Evolutionary conservation across 2,888 invertebrate species (phyloP).

Genomic region (Pterostichus niger): DNA sequence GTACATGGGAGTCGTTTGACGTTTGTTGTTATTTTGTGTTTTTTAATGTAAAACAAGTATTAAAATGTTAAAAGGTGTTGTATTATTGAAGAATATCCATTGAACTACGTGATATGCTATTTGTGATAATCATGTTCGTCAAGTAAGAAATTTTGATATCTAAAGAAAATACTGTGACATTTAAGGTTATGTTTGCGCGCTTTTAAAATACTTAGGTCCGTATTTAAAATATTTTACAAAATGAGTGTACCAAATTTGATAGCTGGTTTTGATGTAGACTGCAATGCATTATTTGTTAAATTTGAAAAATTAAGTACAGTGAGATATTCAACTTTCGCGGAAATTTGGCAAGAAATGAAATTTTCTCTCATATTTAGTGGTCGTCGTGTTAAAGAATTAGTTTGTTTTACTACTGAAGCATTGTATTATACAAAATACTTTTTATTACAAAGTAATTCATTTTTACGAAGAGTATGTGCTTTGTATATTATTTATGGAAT

Average conservation of each 20-base stretch:
- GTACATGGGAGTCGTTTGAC: too few relatives aligned
- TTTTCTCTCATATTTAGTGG: slow-evolving; percentile 72
- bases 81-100: too few relatives aligned
- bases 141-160: too few relatives aligned
- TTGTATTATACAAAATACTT: slow-evolving; percentile 70
- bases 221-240: slow-evolving; percentile 18
- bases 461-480: slow-evolving; percentile 72
- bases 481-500: slow-evolving; percentile 73
- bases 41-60: too few relatives aligned
- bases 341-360: slow-evolving; percentile 71
- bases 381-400: slow-evolving; percentile 66
- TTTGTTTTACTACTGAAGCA: slow-evolving; percentile 69
- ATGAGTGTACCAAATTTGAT: slow-evolving; percentile 67
- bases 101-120: too few relatives aligned
- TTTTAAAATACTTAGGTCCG: not conserved
- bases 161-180: not conserved
- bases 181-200: slow-evolving; percentile 29
- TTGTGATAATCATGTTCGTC: too few relatives aligned
- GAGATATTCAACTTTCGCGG: slow-evolving; percentile 70
- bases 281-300: slow-evolving; percentile 71
- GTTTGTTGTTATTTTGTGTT: too few relatives aligned
- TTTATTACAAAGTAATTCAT: slow-evolving; percentile 72
- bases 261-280: slow-evolving; percentile 72
- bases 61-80: too few relatives aligned
- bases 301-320: slow-evolving; percentile 70